phyloP scores from a whole-genome alignment of 2,797 vertebrate genomes.

The Pseudomugil tenellus region DNA sequence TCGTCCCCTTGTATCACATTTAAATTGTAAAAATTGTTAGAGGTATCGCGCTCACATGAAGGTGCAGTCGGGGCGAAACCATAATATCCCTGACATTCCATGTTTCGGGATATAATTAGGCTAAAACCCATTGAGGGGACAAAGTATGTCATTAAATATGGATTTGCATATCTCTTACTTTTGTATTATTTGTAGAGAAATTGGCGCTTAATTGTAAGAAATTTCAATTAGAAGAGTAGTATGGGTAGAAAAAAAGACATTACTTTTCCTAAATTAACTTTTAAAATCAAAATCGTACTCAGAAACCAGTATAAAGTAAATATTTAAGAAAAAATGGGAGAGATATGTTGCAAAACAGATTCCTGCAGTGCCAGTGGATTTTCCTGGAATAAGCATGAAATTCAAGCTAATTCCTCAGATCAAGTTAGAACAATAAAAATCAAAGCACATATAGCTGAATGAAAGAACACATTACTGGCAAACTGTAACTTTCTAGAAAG shows the following conservation, averaged over 20 bases:
- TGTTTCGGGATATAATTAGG: too few species aligned
- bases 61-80: too few species aligned
- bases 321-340: not conserved
- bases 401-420: not conserved
- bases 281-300: too few species aligned
- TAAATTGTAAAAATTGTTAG: too few species aligned
- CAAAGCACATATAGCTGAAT: not conserved
- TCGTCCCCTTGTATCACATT: too few species aligned
- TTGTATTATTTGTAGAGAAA: not conserved
- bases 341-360: not conserved
- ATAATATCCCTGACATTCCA: too few species aligned
- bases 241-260: too few species aligned
- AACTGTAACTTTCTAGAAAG: conserved; percentile 11
- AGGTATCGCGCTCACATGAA: too few species aligned
- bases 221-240: too few species aligned
- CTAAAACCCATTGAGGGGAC: not conserved
- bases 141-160: not conserved
- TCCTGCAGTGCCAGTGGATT: too few species aligned
- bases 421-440: not conserved
- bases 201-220: not conserved
- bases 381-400: not conserved
- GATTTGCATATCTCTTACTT: not conserved
- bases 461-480: conserved; percentile 1
- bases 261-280: too few species aligned
- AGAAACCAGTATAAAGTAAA: too few species aligned